Conservation (phyloP, 2,113 vertebrate genomes). For the Xiphophorus hellerii region DNA sequence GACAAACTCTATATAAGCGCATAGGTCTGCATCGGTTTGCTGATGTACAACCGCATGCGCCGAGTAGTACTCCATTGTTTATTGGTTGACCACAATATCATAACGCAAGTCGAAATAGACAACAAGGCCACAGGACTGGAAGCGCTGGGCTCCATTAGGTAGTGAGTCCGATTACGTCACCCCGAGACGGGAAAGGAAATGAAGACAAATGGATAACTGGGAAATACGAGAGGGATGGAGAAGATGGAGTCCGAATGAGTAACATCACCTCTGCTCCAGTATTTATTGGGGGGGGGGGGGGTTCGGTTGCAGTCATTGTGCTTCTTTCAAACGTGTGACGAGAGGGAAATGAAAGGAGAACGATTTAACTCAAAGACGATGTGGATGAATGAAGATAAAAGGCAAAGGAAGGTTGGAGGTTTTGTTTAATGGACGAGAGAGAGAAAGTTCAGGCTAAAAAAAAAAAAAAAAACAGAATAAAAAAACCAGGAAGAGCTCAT, state of each 20-base stretch:
- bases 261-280: neutral
- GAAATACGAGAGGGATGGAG: neutral
- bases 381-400: neutral
- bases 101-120: neutral
- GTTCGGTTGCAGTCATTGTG: neutral
- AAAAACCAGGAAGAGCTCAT: slow-evolving; percentile 1
- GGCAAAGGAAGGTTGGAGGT: neutral
- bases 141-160: slow-evolving; percentile 32
- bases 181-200: slow-evolving; percentile 2
- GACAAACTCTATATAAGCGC: slow-evolving; percentile 7
- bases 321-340: neutral
- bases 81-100: neutral
- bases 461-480: neutral
- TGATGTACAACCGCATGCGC: neutral
- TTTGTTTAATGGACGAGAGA: neutral
- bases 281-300: too few species aligned
- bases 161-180: slow-evolving; percentile 17
- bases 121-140: slow-evolving; percentile 2
- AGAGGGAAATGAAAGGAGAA: neutral
- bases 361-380: slow-evolving; percentile 18
- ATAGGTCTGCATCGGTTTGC: slow-evolving; percentile 7
- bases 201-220: too few species aligned
- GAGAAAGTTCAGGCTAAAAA: neutral
- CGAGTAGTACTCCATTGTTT: neutral
- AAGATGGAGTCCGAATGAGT: neutral